Percentiles rank a stretch among this genome's conserved stretches.
Conservation (phyloP, 23 tunicate genomes). For the Trididemnum clinides region DNA sequence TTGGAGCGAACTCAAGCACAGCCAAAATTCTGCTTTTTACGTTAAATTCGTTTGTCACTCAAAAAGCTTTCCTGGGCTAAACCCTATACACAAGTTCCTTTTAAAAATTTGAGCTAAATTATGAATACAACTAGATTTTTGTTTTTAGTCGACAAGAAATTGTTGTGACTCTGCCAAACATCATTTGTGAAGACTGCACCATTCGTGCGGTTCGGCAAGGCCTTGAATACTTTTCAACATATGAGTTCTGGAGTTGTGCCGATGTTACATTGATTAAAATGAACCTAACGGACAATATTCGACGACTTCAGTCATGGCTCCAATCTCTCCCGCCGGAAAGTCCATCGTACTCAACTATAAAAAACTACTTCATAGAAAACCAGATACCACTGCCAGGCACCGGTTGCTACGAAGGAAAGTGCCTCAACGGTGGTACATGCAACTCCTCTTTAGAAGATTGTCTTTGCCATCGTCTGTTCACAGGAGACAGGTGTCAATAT, state of each 20-base stretch:
- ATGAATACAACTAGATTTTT: too few relatives aligned
- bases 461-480: slow-evolving; percentile 41
- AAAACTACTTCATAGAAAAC: background rate
- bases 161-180: slow-evolving; percentile 26
- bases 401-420: slow-evolving; percentile 58
- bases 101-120: too few relatives aligned
- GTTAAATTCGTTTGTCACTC: too few relatives aligned
- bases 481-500: slow-evolving; percentile 66
- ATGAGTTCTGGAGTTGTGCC: slow-evolving; percentile 78
- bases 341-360: background rate
- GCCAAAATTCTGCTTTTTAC: too few relatives aligned
- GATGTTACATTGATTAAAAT: slow-evolving; percentile 38
- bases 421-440: slow-evolving; percentile 69
- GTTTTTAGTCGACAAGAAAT: slow-evolving; percentile 31
- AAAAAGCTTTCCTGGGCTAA: too few relatives aligned
- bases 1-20: too few relatives aligned
- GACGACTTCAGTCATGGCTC: background rate
- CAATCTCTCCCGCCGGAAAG: background rate
- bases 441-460: slow-evolving; percentile 29
- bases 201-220: slow-evolving; percentile 64
- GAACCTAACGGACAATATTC: too few relatives aligned
- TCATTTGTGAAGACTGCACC: slow-evolving; percentile 52
- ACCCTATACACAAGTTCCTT: too few relatives aligned
- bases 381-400: background rate
- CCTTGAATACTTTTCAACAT: slow-evolving; percentile 49